Base-by-base conservation (phyloP, 1,140 invertebrate species). In the Tetramorium simillimum region DNA sequence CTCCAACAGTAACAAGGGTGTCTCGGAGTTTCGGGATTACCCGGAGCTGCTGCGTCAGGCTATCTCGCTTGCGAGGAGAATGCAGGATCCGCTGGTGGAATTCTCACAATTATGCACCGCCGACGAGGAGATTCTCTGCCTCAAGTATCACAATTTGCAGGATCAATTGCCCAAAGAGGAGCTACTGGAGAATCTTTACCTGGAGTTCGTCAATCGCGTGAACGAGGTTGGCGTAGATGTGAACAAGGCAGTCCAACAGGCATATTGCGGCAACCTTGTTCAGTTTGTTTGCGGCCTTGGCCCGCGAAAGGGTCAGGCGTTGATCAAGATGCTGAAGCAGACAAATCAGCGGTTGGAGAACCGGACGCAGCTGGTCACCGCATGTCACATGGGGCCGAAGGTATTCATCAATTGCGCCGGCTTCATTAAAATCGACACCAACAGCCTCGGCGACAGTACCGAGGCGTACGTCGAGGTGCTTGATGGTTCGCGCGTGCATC, bases 161-260 rank as follows among this genome's bases (percentile, higher is more conserved):
- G 98, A 99, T 92, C 97, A 98, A 92, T 93, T 99, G 14, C 93
- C 96, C 0, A 98, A 98, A 92, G 99, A 99, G 65, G 98, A 98
- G 76, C 93, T 99, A 21, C 90, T 99, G 0, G 98, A 98, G 92
- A 97, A 97, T 14, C 95, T 99, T 0, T 97, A 98, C 86, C 93
- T 98, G 24, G 98, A 99, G 95, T 99, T 99, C 94, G 98, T 99
- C 0, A 97, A 97, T 92, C 96, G 98, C 75, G 98, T 99, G 0
- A 99, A 99, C 94, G 99, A 99, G 96, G 99, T 99, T 9, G 99
- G 99, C n/a, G 98, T 99, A 0, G 99, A 99, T 94, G 97, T 99
- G 6, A 99, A 99, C 93, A 96, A 98, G 91, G 98, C 98, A 18
- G 97, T 99, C 1, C 96, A 98, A 77, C 98, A 98, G 76, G 96